Evolutionary conservation across 2,888 invertebrate genomes (phyloP).

Genomic region (Petrophora chlorosata): DNA sequence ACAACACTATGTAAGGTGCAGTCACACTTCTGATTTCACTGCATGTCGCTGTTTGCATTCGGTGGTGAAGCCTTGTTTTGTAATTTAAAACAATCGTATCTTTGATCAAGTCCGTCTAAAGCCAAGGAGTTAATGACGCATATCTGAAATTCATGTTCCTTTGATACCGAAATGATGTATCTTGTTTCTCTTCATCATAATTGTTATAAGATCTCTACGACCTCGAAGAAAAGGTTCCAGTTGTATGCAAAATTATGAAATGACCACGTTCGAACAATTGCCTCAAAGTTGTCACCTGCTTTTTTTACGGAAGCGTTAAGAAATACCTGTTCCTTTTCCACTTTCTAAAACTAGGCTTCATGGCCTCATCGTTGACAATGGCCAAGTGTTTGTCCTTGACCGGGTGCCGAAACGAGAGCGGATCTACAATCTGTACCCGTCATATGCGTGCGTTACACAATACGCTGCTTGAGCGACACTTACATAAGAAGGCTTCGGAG

Average conservation of each 20-base stretch:
- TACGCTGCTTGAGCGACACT: constrained; percentile 9
- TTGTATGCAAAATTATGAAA: too few relatives aligned
- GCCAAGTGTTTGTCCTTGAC: constrained; percentile 21
- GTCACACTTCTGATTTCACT: too few relatives aligned
- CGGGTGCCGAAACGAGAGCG: constrained; percentile 21
- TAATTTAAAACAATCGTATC: too few relatives aligned
- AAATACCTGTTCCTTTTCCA: constrained; percentile 13
- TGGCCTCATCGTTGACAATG: constrained; percentile 17
- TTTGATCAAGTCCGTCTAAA: too few relatives aligned
- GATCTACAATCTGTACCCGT: constrained; percentile 14
- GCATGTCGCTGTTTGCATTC: not conserved
- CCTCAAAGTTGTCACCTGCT: constrained; percentile 25
- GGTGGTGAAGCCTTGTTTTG: not conserved
- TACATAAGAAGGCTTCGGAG: constrained; percentile 14
- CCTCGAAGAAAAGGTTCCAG: too few relatives aligned
- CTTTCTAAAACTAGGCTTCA: constrained; percentile 20
- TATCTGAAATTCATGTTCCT: too few relatives aligned
- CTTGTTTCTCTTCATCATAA: not conserved
- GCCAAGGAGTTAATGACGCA: too few relatives aligned
- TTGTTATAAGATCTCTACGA: too few relatives aligned
- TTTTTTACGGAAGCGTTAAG: constrained; percentile 24
- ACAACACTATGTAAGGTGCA: constrained; percentile 33
- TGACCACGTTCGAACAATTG: too few relatives aligned
- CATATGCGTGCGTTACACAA: constrained; percentile 20
- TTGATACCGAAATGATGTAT: too few relatives aligned